Evolutionary conservation across 1,140 invertebrate genomes (phyloP).

Genomic region (Polyergus mexicanus): DNA sequence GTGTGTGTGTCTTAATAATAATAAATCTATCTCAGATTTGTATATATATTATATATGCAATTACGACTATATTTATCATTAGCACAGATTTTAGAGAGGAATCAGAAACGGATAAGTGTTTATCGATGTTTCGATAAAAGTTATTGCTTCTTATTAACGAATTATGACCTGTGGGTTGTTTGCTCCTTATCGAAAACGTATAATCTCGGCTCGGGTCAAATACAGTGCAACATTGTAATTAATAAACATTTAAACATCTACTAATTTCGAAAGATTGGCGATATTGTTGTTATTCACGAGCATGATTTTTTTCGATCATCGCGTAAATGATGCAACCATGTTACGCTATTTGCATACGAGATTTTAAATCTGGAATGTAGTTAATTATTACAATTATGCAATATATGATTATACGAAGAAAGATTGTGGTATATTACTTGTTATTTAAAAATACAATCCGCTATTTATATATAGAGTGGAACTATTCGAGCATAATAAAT

Average conservation of each 20-base stretch:
- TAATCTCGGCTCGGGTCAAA: conserved; percentile 30
- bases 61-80: neutral
- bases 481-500: neutral
- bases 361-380: conserved; percentile 11
- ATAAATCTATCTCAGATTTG: neutral
- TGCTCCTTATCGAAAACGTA: conserved; percentile 36
- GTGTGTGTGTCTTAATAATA: too few species aligned
- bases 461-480: neutral
- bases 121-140: neutral
- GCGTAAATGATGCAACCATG: neutral
- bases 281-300: conserved; percentile 43
- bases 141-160: conserved; percentile 29
- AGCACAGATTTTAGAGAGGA: neutral
- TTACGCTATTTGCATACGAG: conserved; percentile 3
- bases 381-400: neutral
- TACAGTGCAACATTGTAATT: conserved; percentile 31
- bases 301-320: conserved; percentile 6
- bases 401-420: too few species aligned
- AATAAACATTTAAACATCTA: conserved; percentile 38
- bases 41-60: neutral
- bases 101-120: neutral
- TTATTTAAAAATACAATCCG: neutral
- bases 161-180: conserved; percentile 33
- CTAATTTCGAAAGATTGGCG: conserved; percentile 19
- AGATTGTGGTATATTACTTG: too few species aligned